phyloP scores from a whole-genome alignment of 2,797 vertebrate genomes.

The Acrossocheilus wenchowensis region DNA sequence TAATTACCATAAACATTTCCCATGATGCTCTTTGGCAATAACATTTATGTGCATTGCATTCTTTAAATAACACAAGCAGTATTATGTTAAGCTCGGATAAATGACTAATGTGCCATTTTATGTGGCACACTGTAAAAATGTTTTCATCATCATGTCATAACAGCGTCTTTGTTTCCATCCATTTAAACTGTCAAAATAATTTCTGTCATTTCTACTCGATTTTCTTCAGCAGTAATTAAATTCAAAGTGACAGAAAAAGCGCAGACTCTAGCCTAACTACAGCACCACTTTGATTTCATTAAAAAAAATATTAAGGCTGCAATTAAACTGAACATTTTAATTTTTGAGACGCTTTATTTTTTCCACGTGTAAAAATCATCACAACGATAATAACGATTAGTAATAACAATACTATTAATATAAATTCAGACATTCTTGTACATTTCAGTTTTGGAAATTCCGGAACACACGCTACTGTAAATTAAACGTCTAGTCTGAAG shows the following conservation, averaged over 20 bases:
- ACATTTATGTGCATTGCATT: conserved; percentile 34
- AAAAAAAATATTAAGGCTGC: not conserved
- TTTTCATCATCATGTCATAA: conserved; percentile 14
- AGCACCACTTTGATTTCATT: not conserved
- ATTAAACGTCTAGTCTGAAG: not conserved
- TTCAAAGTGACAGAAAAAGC: not conserved
- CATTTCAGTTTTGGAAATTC: not conserved
- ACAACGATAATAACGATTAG: not conserved
- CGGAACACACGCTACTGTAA: not conserved
- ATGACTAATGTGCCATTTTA: not conserved
- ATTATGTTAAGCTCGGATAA: conserved; percentile 7
- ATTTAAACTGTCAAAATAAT: not conserved
- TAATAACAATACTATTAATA: not conserved
- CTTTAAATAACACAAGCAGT: conserved; percentile 13
- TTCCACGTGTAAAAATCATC: not conserved
- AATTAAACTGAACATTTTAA: not conserved
- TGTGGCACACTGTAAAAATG: conserved; percentile 5
- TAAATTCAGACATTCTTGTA: not conserved
- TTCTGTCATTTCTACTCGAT: not conserved
- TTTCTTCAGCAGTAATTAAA: not conserved
- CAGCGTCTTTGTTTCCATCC: not conserved
- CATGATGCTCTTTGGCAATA: conserved; percentile 39
- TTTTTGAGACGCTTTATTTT: not conserved
- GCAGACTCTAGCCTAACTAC: not conserved
- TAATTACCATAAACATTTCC: conserved; percentile 51